Percentiles rank a stretch among this genome's conserved stretches.
These are phyloP conservation scores for Pedionomus torquatus DNA, from an alignment of 2,113 vertebrate species.

Conservation along the genomic window DNA sequence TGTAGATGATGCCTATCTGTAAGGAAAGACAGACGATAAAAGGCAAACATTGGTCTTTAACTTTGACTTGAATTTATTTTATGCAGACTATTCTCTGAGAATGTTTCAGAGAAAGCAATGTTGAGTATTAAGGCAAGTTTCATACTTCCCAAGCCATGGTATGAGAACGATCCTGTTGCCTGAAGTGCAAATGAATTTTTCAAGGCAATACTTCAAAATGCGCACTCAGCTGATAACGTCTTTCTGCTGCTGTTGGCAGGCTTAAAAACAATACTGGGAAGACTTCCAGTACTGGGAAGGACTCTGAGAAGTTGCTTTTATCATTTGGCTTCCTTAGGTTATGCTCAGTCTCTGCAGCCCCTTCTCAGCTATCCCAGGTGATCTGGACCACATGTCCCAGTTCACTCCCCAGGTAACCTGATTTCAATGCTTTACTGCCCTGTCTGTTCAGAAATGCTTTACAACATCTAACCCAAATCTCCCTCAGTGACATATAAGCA, in stretches of 20 bases:
- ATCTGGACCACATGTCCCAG: fast-evolving
- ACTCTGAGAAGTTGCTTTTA: background rate
- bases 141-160: background rate
- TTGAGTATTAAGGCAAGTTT: background rate
- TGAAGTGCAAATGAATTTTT: background rate
- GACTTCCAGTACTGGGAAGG: background rate
- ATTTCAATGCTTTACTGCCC: background rate
- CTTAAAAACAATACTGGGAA: background rate
- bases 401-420: background rate
- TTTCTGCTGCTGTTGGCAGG: background rate
- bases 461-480: background rate
- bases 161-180: background rate
- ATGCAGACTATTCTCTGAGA: background rate
- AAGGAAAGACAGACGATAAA: background rate
- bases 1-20: background rate
- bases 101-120: background rate
- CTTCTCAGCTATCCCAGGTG: background rate
- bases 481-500: background rate
- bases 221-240: background rate
- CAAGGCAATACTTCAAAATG: background rate
- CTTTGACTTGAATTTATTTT: background rate
- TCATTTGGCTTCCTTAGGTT: background rate
- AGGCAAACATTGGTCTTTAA: background rate
- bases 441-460: background rate
- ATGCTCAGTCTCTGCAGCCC: background rate